Percentiles rank a stretch among this genome's conserved stretches.
Evolutionary conservation across 1,140 invertebrate genomes (phyloP).

Genomic region (Rhysida immarginata): DNA sequence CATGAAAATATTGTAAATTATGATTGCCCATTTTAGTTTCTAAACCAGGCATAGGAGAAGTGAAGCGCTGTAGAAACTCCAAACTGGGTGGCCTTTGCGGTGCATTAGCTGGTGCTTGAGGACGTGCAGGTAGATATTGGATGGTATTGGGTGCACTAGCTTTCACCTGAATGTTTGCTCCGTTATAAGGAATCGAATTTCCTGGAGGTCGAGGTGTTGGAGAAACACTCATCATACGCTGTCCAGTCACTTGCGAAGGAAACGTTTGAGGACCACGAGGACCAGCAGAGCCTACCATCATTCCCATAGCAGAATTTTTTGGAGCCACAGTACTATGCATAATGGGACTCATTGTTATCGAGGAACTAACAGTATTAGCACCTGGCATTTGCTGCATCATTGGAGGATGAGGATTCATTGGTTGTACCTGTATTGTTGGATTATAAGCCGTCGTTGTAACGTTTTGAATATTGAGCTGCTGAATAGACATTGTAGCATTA

Average conservation of each 20-base stretch:
- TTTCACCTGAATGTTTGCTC: slow-evolving; percentile 51
- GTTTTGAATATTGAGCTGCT: slow-evolving; percentile 38
- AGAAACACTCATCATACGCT: slow-evolving; percentile 14
- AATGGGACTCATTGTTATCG: slow-evolving; percentile 17
- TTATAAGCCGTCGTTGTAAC: slow-evolving; percentile 22
- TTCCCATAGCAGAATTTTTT: slow-evolving; percentile 13
- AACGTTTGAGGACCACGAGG: slow-evolving; percentile 16
- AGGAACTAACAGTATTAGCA: slow-evolving; percentile 16
- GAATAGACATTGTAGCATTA: slow-evolving; percentile 37
- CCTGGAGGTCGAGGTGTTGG: slow-evolving; percentile 21
- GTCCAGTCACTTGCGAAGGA: slow-evolving; percentile 6
- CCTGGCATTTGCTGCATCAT: slow-evolving; percentile 11
- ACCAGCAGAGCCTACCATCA: slow-evolving; percentile 15
- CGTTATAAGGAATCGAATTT: slow-evolving; percentile 33
- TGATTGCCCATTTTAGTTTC: slow-evolving; percentile 53
- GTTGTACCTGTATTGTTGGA: slow-evolving; percentile 13
- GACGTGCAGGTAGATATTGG: slow-evolving; percentile 85
- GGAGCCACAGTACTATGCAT: slow-evolving; percentile 17
- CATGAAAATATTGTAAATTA: slow-evolving; percentile 58
- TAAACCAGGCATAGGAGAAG: slow-evolving; percentile 33
- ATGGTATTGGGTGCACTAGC: slow-evolving; percentile 93
- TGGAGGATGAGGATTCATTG: slow-evolving; percentile 12
- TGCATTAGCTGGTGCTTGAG: slow-evolving; percentile 46
- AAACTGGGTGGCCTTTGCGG: slow-evolving; percentile 69
- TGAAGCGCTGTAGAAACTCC: slow-evolving; percentile 78